Evolutionary conservation across 2,888 invertebrate genomes (phyloP), one percentile per base, ranked within the genome.

Genomic region (Dicyrtoma fusca): DNA sequence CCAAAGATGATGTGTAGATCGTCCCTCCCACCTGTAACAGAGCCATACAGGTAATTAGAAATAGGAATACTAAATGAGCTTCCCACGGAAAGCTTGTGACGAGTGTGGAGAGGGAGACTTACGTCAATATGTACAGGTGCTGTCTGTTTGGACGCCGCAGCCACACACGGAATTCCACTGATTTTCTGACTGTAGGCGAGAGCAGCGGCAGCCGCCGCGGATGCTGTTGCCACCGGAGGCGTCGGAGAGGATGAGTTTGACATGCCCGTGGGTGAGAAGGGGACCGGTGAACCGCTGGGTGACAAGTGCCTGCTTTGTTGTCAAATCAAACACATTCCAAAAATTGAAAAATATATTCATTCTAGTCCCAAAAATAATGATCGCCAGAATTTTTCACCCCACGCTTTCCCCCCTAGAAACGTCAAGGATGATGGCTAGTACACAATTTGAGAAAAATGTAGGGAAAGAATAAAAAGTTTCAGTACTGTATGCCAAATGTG

Each of bases 41-140:
- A 49, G 4, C 5, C 49, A 49, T 17, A 17, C 45, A 13, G 13
- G 45, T 45, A 45, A 8, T 11, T 13, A 45, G 17, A 49, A 49
- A 49, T 5, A 8, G 17, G 53, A 19, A 21, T 53, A 53, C n/a
- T n/a, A 53, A 53, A 17, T 21, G 21, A 53, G n/a, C 49, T 49
- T 49, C 14, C 49, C 55, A 68, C n/a, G n/a, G n/a, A n/a, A n/a
- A n/a, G n/a, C n/a, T n/a, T n/a, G n/a, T n/a, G n/a, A n/a, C n/a
- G n/a, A n/a, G n/a, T n/a, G n/a, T n/a, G n/a, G n/a, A n/a, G n/a
- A n/a, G n/a, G n/a, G n/a, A 34, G 8, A 8, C 34, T 34, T 34
- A 97, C 97, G 84, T 97, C 97, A 80, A 97, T 97, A 84, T 97
- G 97, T 0, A 97, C 97, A 0, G 97, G 97, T 1, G 97, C 97